Evolutionary conservation across 2,888 invertebrate genomes (phyloP), one percentile per base, ranked within the genome.

Genomic region (Ennomos quercinarius): DNA sequence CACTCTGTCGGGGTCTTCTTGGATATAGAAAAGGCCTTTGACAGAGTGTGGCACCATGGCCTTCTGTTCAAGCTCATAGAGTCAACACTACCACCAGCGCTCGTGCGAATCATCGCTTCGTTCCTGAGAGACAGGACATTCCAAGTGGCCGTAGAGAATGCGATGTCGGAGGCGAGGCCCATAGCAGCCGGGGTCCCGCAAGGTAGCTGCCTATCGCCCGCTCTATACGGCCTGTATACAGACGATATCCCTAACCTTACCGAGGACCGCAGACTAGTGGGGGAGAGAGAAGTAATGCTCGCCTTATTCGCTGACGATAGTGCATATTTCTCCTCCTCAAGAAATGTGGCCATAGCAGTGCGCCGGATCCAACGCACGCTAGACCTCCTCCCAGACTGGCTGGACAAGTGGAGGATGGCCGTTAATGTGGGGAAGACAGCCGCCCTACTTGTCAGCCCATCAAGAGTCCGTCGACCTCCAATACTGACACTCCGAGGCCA

Each of bases 101-200:
- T 36, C 5, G 6, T 36, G 36, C 5, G 9, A 36, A 8, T 36
- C 5, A 36, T 36, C 5, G 6, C 5, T 5, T 36, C 36, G 36
- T 36, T 36, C 36, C 36, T 36, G 36, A 36, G 9, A 36, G 36
- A 36, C 36, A 8, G 36, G 6, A 36, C 36, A 36, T 17, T 17
- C 17, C 17, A 2, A 17, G 17, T 17, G 17, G 3, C 17, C 1
- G 17, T 17, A 17, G 17, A 17, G n/a, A n/a, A n/a, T n/a, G n/a
- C n/a, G n/a, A n/a, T n/a, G n/a, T n/a, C n/a, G n/a, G n/a, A 17
- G 17, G 17, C 1, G 17, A 17, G 17, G 17, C 38, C 47, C 0
- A 39, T 47, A 1, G 17, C 8, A n/a, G 47, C 39, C 1, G 46
- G 47, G 3, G 47, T 47, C 1, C 47, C 47, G 1, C 47, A 47